Conservation (phyloP, 2,113 vertebrate genomes). For the Aix galericulata region DNA sequence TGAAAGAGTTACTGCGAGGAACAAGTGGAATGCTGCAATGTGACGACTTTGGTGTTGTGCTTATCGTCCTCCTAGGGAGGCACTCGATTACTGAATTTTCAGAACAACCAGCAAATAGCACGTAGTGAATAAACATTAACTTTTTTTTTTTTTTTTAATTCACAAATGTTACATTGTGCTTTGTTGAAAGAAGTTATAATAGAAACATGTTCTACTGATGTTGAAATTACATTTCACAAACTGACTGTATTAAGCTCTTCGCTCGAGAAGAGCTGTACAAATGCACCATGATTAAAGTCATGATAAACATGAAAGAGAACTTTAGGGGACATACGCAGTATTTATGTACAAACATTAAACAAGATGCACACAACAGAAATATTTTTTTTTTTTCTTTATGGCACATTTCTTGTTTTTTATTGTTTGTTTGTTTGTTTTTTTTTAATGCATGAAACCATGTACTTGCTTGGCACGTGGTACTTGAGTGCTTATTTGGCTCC, state of each 20-base stretch:
- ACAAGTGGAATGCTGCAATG: background rate
- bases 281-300: slow-evolving; percentile 28
- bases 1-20: slow-evolving; percentile 10
- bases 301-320: slow-evolving; percentile 29
- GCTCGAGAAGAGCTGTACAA: slow-evolving; percentile 34
- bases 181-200: slow-evolving; percentile 40
- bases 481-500: background rate
- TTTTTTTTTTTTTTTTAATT: background rate
- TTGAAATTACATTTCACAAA: slow-evolving; percentile 32
- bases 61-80: slow-evolving; percentile 20
- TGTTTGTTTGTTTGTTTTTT: background rate
- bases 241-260: slow-evolving; percentile 31
- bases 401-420: background rate
- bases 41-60: background rate
- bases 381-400: slow-evolving; percentile 9
- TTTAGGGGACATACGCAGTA: background rate
- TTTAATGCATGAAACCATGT: background rate
- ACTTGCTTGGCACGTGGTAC: background rate
- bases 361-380: background rate
- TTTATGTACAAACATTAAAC: slow-evolving; percentile 33
- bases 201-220: slow-evolving; percentile 30
- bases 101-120: slow-evolving; percentile 29
- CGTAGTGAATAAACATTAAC: slow-evolving; percentile 42
- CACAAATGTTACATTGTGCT: background rate
- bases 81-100: background rate